phyloP scores from a whole-genome alignment of 2,888 invertebrate genomes.

The Drosophila setosimentum region DNA sequence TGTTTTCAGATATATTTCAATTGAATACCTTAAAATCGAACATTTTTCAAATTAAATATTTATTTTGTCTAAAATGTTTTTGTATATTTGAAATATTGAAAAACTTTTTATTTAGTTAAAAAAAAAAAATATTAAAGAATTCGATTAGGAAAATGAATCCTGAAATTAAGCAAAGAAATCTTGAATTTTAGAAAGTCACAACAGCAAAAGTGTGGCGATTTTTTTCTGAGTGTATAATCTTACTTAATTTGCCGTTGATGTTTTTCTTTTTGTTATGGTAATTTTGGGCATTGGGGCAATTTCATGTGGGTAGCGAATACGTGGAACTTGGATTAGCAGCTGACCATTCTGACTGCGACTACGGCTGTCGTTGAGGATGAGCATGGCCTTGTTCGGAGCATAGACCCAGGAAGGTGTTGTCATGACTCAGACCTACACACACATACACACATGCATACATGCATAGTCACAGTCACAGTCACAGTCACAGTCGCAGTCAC shows the following conservation, averaged over 20 bases:
- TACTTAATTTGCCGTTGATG: conserved; percentile 1
- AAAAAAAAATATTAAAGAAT: neutral
- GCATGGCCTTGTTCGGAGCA: conserved; percentile 25
- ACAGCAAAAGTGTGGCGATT: neutral
- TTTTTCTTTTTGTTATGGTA: neutral
- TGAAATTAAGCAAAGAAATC: neutral
- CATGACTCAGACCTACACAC: conserved; percentile 24
- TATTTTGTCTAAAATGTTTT: neutral
- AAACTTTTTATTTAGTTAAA: neutral
- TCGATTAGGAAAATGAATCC: neutral
- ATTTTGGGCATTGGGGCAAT: conserved; percentile 19
- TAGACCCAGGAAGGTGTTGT: conserved; percentile 38
- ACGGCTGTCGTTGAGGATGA: neutral
- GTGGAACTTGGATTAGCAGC: conserved; percentile 5
- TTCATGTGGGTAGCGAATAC: conserved; percentile 9
- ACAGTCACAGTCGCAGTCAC: conserved; percentile 41
- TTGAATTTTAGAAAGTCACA: neutral
- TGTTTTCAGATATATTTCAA: neutral
- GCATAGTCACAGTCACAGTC: conserved; percentile 16
- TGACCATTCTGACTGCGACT: conserved; percentile 12
- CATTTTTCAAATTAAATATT: neutral
- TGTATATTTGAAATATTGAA: neutral
- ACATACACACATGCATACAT: neutral
- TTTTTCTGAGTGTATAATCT: neutral
- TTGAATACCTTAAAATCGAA: neutral